These are phyloP conservation scores for Smithornis capensis DNA, from an alignment of 2,113 vertebrate species.

Conservation along the genomic window DNA sequence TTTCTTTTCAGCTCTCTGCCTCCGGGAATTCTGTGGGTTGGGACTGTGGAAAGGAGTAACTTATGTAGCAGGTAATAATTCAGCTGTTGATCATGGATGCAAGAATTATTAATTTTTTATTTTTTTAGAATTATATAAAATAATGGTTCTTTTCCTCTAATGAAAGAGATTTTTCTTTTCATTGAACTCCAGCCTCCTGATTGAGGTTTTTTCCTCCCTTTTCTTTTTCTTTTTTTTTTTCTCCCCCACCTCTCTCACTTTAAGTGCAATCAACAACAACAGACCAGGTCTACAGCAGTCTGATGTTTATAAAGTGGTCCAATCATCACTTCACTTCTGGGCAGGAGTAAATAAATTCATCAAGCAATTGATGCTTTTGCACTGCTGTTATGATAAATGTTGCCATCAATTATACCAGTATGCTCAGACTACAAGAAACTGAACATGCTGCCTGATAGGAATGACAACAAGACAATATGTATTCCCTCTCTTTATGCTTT, in stretches of 20 bases:
- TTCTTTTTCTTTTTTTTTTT: not conserved
- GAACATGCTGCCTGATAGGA: constrained; percentile 37
- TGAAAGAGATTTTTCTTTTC: constrained; percentile 23
- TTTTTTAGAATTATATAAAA: not conserved
- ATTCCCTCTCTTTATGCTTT: not conserved
- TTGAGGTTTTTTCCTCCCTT: not conserved
- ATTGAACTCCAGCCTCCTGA: not conserved
- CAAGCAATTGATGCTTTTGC: constrained; percentile 52
- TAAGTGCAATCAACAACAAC: not conserved
- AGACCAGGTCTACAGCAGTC: not conserved
- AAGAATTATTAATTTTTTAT: not conserved
- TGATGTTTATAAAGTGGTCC: constrained; percentile 58
- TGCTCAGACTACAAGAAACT: constrained; percentile 30
- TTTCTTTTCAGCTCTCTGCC: not conserved
- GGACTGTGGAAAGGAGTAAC: not conserved
- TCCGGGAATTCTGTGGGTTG: not conserved
- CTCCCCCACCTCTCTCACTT: not conserved
- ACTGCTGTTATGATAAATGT: constrained; percentile 61
- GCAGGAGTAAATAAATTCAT: constrained; percentile 67
- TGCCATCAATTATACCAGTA: constrained; percentile 52
- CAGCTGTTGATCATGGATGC: not conserved
- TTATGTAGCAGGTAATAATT: not conserved
- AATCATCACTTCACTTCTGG: constrained; percentile 57
- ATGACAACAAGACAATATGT: constrained; percentile 28
- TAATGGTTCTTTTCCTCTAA: constrained; percentile 20